A percentile compares a stretch with the other conserved stretches of the same genome.
These are phyloP conservation scores for Xiphophorus hellerii DNA, from an alignment of 2,113 vertebrate species.

Conservation along the genomic window DNA sequence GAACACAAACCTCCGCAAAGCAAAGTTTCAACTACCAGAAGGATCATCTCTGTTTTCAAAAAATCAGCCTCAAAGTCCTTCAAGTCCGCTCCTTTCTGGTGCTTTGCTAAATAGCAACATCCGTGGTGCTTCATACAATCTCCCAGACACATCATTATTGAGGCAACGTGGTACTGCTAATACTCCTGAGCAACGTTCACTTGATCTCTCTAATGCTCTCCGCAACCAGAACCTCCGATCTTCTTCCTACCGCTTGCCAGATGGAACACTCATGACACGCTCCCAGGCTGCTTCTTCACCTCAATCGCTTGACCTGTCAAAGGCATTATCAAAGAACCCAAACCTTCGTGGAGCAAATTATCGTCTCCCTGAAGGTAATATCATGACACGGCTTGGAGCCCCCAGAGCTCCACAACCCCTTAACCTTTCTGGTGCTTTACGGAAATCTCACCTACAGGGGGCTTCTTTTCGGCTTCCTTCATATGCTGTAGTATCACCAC, in stretches of 20 bases:
- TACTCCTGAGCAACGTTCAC: constrained; percentile 35
- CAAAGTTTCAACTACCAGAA: constrained; percentile 66
- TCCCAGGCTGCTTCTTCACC: constrained; percentile 35
- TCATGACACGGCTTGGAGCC: constrained; percentile 60
- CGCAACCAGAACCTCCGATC: constrained; percentile 58
- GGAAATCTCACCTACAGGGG: constrained; percentile 58
- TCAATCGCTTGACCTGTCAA: constrained; percentile 62
- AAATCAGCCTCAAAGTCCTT: constrained; percentile 52
- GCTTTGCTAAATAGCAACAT: constrained; percentile 70
- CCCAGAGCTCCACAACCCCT: constrained; percentile 56
- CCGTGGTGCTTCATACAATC: constrained; percentile 73
- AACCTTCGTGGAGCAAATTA: constrained; percentile 69
- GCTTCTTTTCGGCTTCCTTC: constrained; percentile 69
- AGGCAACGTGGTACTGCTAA: constrained; percentile 44
- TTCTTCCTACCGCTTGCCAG: constrained; percentile 63
- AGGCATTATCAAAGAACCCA: constrained; percentile 68
- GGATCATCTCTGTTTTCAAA: constrained; percentile 60
- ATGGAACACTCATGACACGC: constrained; percentile 57
- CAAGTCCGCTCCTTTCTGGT: constrained; percentile 66
- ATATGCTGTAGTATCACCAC: constrained; percentile 91
- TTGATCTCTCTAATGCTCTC: constrained; percentile 70
- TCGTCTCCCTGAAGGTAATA: constrained; percentile 62
- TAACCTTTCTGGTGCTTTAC: constrained; percentile 68
- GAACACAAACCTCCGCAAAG: constrained; percentile 62
- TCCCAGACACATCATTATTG: constrained; percentile 55